phyloP scores from a whole-genome alignment of 2,113 vertebrate species.

The Columba janthina region DNA sequence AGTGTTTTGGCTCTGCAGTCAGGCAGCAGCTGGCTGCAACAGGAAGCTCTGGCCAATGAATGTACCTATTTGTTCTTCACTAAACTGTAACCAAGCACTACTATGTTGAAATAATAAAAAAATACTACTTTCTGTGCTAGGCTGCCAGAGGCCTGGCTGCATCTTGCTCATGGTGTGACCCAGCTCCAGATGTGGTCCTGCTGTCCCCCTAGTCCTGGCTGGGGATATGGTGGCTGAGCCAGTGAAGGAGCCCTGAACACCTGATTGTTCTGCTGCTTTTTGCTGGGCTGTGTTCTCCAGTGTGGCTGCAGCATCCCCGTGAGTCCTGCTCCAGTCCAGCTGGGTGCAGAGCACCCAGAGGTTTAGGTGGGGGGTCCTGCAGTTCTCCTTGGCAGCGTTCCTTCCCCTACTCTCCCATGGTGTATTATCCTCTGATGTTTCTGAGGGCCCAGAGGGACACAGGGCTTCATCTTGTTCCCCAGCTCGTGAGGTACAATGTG shows the following conservation, averaged over 20 bases:
- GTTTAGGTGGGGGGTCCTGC: no score
- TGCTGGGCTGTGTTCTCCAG: no score
- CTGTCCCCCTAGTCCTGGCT: no score
- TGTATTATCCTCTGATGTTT: fast-evolving
- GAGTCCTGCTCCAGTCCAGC: fast-evolving
- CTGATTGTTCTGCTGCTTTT: fast-evolving
- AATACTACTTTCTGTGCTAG: conserved; percentile 8
- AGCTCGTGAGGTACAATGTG: fast-evolving
- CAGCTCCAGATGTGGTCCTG: background rate
- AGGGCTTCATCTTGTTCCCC: fast-evolving
- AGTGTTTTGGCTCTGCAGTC: conserved; percentile 67
- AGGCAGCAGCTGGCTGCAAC: conserved; percentile 57
- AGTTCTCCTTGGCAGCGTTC: background rate
- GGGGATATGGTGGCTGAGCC: background rate
- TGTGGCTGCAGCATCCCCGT: fast-evolving
- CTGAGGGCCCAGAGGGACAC: background rate
- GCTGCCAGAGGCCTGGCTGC: background rate
- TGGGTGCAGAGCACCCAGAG: background rate
- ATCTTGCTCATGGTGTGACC: background rate
- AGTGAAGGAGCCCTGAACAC: background rate
- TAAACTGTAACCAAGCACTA: conserved; percentile 89
- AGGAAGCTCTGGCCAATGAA: conserved; percentile 84
- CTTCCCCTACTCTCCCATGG: background rate
- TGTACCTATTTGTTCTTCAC: conserved; percentile 85
- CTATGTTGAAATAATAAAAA: conserved; percentile 82